Evolutionary conservation across 2,113 vertebrate species (phyloP), one percentile per base, ranked within the genome.

Genomic region (Cervus canadensis): DNA sequence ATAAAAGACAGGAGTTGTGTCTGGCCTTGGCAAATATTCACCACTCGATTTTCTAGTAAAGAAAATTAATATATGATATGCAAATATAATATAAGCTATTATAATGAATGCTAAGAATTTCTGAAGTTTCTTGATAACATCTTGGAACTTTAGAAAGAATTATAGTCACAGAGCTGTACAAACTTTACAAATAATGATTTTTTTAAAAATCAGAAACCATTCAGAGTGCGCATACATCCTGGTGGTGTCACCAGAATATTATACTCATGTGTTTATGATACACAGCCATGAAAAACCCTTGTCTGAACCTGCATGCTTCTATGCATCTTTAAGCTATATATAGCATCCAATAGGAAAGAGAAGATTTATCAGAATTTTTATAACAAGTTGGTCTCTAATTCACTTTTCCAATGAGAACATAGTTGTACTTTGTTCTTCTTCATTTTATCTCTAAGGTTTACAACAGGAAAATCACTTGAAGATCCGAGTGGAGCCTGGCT

Each of bases 401-500:
- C 76, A 23, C 82, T 85, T 93, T 64, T 88, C 82, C 64, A 52
- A 33, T 52, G 88, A 95, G 36, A 56, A 54, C 8, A 26, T 9
- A 21, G 76, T 19, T 6, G 8, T 1, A 1, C 17, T 62, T 48
- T 14, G 26, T 25, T 92, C 64, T 64, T 81, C 62, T 71, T 94
- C 25, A 4, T 87, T 54, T 89, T 64, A 40, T 28, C 64, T 10
- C 59, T 90, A 98, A 99, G 99, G 99, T 88, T 99, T 99, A 97
- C 99, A 99, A 94, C 99, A 99, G 98, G 99, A 99, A 30, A 99
- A 99, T 94, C 99, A 99, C 96, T 99, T 99, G 97, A 99, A 99
- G 97, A 99, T 99, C 88, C 99, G 99, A 0, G 98, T 99, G 8
- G 99, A 99, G 98, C 99, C 99, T 0, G 99, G 99, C 54, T 98